Conservation (phyloP, 2,113 vertebrate species). For the Percopsis transmontana region DNA sequence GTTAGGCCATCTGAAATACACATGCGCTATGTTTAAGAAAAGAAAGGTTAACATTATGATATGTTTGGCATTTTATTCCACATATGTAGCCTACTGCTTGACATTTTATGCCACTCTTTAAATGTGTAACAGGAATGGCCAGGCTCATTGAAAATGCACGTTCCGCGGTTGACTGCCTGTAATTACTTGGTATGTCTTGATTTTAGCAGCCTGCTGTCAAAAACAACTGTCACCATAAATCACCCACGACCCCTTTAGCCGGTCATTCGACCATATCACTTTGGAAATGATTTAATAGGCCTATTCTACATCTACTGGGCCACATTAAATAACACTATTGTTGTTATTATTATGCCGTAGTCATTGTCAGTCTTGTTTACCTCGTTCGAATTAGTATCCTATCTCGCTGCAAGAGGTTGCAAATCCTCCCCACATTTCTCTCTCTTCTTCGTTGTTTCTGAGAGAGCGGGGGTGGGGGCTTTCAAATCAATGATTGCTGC, state of each 20-base stretch:
- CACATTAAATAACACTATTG: no score
- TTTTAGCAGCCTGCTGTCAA: slow-evolving; percentile 84
- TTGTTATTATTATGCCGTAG: background rate
- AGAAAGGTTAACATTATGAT: no score
- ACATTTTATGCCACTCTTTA: no score
- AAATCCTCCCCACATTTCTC: slow-evolving; percentile 71
- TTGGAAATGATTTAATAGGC: background rate
- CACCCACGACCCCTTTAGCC: slow-evolving; percentile 45
- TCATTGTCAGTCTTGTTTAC: background rate
- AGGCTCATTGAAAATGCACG: background rate
- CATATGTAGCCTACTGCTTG: no score
- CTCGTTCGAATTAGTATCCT: background rate
- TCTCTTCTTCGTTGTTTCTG: slow-evolving; percentile 73
- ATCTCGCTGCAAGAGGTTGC: background rate
- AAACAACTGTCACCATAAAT: slow-evolving; percentile 87
- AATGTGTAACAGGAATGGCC: background rate
- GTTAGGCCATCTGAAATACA: no score
- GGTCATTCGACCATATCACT: background rate
- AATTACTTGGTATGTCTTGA: slow-evolving; percentile 71
- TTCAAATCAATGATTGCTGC: slow-evolving; percentile 96
- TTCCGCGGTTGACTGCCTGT: slow-evolving; percentile 40
- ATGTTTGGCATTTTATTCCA: no score
- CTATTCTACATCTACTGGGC: no score
- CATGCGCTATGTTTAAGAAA: no score
- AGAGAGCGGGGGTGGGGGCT: slow-evolving; percentile 72